phyloP scores from a whole-genome alignment of 37 sponge, comb jelly and placozoan species.

The Agelas oroides region DNA sequence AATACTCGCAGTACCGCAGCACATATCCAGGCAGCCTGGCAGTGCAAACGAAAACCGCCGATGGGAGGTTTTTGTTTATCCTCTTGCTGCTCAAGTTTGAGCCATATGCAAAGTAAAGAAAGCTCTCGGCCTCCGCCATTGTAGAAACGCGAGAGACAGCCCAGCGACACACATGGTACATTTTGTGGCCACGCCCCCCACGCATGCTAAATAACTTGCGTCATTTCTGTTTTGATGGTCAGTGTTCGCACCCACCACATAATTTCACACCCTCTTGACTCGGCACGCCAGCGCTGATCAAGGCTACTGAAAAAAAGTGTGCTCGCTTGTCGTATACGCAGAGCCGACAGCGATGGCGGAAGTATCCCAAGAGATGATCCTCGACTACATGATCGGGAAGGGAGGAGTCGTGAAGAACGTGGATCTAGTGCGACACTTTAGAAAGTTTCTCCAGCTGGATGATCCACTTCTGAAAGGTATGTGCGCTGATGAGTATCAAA shows the following conservation, averaged over 20 bases:
- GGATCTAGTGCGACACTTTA: conserved; percentile 84
- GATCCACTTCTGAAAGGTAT: conserved; percentile 68
- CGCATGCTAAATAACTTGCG: too few relatives aligned
- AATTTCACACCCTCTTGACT: too few relatives aligned
- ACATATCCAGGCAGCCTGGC: not conserved
- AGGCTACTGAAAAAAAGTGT: too few relatives aligned
- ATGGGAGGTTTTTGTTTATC: not conserved
- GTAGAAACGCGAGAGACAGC: too few relatives aligned
- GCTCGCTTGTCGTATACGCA: too few relatives aligned
- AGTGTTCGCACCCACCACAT: too few relatives aligned
- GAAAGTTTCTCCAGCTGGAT: conserved; percentile 67
- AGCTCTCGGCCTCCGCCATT: not conserved
- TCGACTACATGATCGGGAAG: conserved; percentile 61
- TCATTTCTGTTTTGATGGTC: too few relatives aligned
- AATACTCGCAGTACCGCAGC: not conserved
- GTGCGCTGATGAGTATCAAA: too few relatives aligned
- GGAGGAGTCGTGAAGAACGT: conserved; percentile 83
- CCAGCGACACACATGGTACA: too few relatives aligned
- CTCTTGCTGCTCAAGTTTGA: not conserved
- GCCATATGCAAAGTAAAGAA: not conserved
- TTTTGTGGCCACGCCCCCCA: too few relatives aligned
- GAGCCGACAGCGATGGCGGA: conserved; percentile 55
- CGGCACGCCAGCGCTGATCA: too few relatives aligned
- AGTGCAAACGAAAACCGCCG: not conserved
- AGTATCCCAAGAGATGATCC: conserved; percentile 67